phyloP scores from a whole-genome alignment of 2,113 vertebrate species.

The Hypanus sabinus region DNA sequence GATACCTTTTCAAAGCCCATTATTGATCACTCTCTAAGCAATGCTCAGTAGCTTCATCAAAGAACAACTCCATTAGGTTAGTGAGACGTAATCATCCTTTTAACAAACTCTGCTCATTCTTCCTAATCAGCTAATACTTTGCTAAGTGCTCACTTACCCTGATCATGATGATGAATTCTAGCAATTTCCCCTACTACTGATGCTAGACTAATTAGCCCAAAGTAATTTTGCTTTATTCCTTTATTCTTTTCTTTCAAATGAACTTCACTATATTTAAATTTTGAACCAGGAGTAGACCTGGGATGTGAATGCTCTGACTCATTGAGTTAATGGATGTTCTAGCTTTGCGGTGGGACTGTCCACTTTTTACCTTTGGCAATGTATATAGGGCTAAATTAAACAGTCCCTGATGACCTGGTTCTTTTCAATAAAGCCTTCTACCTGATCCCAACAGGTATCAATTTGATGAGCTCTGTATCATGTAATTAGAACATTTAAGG shows the following conservation, averaged over 20 bases:
- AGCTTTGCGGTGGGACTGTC: neutral
- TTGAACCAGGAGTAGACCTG: neutral
- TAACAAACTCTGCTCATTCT: neutral
- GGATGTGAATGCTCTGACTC: neutral
- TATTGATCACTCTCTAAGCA: neutral
- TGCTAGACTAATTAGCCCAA: neutral
- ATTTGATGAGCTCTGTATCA: neutral
- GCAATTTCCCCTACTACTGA: neutral
- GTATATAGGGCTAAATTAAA: neutral
- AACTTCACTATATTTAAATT: neutral
- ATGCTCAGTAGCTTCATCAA: neutral
- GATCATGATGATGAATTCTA: neutral
- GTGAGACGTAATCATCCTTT: neutral
- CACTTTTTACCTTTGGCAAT: neutral
- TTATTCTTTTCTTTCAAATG: neutral
- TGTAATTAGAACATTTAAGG: neutral
- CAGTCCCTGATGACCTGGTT: neutral
- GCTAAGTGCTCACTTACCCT: neutral
- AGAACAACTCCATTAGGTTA: neutral
- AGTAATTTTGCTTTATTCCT: neutral
- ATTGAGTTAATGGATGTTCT: neutral
- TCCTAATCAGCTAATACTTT: neutral
- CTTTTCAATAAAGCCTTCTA: neutral
- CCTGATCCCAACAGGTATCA: neutral
- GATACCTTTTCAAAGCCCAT: neutral